Percentiles rank a stretch among this genome's conserved stretches.
phyloP scores from a whole-genome alignment of 1,140 invertebrate genomes.

The Capitella teleta region DNA sequence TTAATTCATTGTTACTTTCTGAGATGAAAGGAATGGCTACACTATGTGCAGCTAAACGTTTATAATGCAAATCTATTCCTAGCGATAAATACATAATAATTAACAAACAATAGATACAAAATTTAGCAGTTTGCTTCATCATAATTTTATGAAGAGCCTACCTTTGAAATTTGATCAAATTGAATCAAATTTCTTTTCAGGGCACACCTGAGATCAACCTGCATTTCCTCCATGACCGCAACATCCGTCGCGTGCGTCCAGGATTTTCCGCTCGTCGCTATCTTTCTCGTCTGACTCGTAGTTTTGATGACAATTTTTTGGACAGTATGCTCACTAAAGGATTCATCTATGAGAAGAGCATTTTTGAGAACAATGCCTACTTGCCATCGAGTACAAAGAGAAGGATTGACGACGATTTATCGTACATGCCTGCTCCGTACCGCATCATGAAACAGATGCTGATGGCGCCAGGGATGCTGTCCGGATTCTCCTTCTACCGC shows the following conservation, averaged over 20 bases:
- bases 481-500: slow-evolving; percentile 36
- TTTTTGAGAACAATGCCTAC: slow-evolving; percentile 28
- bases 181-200: not conserved
- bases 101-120: no score
- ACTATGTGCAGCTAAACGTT: no score
- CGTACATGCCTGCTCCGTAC: slow-evolving; percentile 35
- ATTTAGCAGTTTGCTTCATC: no score
- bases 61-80: no score
- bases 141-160: no score
- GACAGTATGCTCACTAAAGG: slow-evolving; percentile 36
- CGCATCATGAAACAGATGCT: slow-evolving; percentile 38
- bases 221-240: not conserved
- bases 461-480: slow-evolving; percentile 30
- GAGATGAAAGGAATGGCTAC: no score
- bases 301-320: slow-evolving; percentile 33
- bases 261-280: slow-evolving; percentile 41
- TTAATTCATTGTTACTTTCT: no score
- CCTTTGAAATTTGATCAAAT: no score
- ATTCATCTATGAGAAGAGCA: slow-evolving; percentile 30
- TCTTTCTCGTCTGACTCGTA: slow-evolving; percentile 35
- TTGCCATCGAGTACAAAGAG: slow-evolving; percentile 27
- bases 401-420: slow-evolving; percentile 36
- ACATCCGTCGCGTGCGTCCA: slow-evolving; percentile 32
- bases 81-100: no score
- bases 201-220: not conserved